Base-by-base conservation (phyloP, 2,888 invertebrate species). In the Pachymerium ferrugineum region DNA sequence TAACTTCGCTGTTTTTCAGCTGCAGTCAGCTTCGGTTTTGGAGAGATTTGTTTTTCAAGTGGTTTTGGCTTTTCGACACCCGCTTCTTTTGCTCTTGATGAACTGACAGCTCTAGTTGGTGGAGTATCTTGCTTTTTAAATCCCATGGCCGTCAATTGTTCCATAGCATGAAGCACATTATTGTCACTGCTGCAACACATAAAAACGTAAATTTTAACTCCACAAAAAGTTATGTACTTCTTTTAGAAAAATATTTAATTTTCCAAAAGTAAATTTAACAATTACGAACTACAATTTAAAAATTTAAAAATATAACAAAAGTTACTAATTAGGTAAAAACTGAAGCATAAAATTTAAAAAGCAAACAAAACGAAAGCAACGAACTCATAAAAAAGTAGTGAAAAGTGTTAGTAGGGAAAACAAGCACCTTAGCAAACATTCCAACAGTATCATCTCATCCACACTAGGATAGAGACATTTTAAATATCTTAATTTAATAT, bases 131-230 rank as follows among this genome's bases (percentile, higher is more conserved):
- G 88, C 80, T 91, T 92, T n/a, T 85, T 86, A 81, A 91, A 94
- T 0, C 95, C 95, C 88, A 93, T 88, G 8, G 88, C 86, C 38
- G 90, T 85, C 12, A 95, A 85, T 77, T 88, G 89, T 78, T 94
- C 93, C 10, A 93, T 91, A 0, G 94, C 91, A 78, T 89, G 91
- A 81, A 93, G 92, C 6, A 95, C 94, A 83, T 94, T 94, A 82
- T 94, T 94, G 79, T 95, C 94, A 78, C 92, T 90, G 82, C 90
- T 92, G 70, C 5, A 70, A 16, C 28, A 30, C n/a, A n/a, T 8
- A 28, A 68, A 68, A 47, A n/a, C 8, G 2, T 5, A 42, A 42
- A 16, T 8, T 3, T n/a, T n/a, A 38, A 38, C 12, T 38, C 16
- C 38, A 38, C 3, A 38, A 38, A 38, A 8, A 38, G 3, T 38